phyloP scores from a whole-genome alignment of 1,140 invertebrate genomes.

The Steinernema khuongi region DNA sequence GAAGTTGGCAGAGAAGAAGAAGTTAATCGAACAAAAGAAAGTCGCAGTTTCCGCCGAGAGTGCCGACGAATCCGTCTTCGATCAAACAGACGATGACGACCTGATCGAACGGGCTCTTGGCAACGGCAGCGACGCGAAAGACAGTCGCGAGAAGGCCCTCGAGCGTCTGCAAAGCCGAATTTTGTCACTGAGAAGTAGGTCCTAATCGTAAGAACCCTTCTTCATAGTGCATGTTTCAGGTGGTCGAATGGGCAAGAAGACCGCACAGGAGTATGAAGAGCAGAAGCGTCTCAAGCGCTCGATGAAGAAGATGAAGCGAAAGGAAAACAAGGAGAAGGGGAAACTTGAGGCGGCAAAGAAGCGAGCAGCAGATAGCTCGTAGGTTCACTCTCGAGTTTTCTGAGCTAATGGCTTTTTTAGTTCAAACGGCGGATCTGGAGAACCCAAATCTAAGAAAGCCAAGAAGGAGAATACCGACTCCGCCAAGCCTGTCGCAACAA shows the following conservation, averaged over 20 bases:
- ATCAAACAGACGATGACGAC: constrained; percentile 17
- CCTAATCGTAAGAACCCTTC: not conserved
- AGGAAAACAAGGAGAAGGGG: constrained; percentile 22
- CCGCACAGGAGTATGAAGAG: constrained; percentile 17
- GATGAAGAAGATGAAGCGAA: not conserved
- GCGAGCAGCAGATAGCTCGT: not conserved
- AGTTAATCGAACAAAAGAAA: not conserved
- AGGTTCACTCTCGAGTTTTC: not conserved
- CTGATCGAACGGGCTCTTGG: constrained; percentile 12
- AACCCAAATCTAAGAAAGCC: constrained; percentile 19
- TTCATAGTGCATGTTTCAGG: not conserved
- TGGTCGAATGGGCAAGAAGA: constrained; percentile 4
- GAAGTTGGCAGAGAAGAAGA: not conserved
- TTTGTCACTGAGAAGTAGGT: not conserved
- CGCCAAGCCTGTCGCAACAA: constrained; percentile 18
- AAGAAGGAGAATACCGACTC: not conserved
- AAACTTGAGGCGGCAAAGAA: constrained; percentile 23
- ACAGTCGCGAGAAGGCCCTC: constrained; percentile 2
- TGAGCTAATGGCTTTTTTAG: not conserved
- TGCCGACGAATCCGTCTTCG: not conserved
- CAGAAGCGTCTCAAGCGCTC: constrained; percentile 3
- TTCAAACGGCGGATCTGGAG: not conserved
- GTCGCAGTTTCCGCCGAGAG: not conserved
- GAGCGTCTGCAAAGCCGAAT: constrained; percentile 12
- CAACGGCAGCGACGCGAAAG: constrained; percentile 9